These are phyloP conservation scores for Tetanocera ferruginea DNA, from an alignment of 2,888 invertebrate species.

Conservation along the genomic window DNA sequence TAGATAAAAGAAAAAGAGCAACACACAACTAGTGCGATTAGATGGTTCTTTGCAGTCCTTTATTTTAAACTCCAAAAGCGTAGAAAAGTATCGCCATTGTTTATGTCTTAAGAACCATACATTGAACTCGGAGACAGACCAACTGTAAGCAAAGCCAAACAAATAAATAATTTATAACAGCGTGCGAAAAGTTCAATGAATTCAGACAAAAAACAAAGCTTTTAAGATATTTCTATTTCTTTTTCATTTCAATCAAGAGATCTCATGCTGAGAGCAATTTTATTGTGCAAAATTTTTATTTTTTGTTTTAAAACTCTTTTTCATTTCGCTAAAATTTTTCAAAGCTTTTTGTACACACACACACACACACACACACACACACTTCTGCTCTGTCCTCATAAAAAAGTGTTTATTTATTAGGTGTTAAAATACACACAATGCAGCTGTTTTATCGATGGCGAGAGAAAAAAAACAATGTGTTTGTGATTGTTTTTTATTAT, in stretches of 20 bases:
- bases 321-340: no score
- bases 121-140: no score
- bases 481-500: neutral
- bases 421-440: slow-evolving; percentile 3
- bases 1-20: no score
- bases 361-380: no score
- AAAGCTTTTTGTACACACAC: neutral
- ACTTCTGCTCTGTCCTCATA: neutral
- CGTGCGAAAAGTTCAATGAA: neutral
- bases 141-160: neutral
- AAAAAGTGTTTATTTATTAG: neutral
- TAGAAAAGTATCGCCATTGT: no score
- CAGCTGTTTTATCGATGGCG: slow-evolving; percentile 6
- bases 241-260: neutral
- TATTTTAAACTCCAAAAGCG: no score
- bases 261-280: neutral
- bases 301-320: no score
- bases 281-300: neutral
- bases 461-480: slow-evolving; percentile 1
- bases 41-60: no score
- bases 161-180: neutral
- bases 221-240: neutral
- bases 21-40: no score
- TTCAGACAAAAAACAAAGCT: neutral
- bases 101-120: no score